Conservation (phyloP, 2,113 vertebrate genomes). For the Gila orcuttii region DNA sequence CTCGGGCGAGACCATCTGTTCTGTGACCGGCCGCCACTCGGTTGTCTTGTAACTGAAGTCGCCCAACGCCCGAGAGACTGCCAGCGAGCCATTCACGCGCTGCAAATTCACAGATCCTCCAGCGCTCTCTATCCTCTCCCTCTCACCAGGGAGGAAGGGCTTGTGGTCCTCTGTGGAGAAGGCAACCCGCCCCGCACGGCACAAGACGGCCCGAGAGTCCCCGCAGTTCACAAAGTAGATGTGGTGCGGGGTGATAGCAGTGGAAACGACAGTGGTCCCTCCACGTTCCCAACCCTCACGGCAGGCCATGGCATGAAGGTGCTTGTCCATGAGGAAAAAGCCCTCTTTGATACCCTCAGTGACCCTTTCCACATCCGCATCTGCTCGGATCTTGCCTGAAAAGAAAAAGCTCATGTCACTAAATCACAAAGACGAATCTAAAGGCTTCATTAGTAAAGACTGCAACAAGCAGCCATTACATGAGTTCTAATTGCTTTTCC, state of each 20-base stretch:
- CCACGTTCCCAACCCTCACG: constrained; percentile 78
- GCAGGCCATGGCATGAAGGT: constrained; percentile 72
- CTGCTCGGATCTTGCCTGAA: constrained; percentile 71
- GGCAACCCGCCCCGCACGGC: constrained; percentile 73
- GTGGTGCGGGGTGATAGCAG: constrained; percentile 77
- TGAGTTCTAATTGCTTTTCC: not conserved
- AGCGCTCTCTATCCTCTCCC: constrained; percentile 79
- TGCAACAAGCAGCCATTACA: not conserved
- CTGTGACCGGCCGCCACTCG: constrained; percentile 72
- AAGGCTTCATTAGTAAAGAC: not conserved
- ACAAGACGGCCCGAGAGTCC: constrained; percentile 80
- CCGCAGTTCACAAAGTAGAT: constrained; percentile 83
- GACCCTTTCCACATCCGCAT: constrained; percentile 72
- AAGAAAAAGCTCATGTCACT: not conserved
- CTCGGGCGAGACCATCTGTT: constrained; percentile 84
- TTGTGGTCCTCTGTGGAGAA: constrained; percentile 85
- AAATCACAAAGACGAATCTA: not conserved
- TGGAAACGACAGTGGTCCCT: constrained; percentile 76
- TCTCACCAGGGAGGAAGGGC: constrained; percentile 79
- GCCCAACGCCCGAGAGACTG: constrained; percentile 81
- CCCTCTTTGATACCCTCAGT: constrained; percentile 70
- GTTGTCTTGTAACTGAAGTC: constrained; percentile 84
- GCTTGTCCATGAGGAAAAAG: constrained; percentile 78
- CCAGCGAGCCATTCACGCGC: constrained; percentile 82
- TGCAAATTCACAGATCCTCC: constrained; percentile 79